Evolutionary conservation across 2,113 vertebrate genomes (phyloP).

Genomic region (Chloropsis hardwickii): DNA sequence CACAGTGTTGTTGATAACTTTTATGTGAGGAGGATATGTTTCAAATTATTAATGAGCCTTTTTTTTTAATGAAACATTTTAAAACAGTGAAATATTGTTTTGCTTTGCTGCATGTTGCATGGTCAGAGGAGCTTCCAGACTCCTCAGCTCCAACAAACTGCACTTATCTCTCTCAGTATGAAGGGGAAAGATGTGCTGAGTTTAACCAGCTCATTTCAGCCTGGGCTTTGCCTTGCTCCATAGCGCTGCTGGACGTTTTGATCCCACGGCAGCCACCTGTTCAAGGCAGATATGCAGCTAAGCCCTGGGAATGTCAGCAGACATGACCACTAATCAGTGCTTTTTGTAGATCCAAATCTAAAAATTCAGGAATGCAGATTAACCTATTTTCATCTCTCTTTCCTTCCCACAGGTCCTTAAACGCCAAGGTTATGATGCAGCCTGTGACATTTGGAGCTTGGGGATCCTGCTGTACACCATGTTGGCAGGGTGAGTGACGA

Average conservation of each 20-base stretch:
- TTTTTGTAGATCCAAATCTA: neutral
- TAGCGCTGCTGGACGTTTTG: neutral
- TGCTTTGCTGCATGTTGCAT: neutral
- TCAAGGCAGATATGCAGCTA: neutral
- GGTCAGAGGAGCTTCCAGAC: neutral
- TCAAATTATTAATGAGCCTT: neutral
- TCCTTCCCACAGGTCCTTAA: constrained; percentile 81
- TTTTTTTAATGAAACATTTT: neutral
- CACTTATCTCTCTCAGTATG: neutral
- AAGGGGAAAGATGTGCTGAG: neutral
- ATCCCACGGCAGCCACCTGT: neutral
- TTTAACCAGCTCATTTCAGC: neutral
- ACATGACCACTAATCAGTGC: neutral
- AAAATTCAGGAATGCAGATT: neutral
- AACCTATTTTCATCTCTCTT: neutral
- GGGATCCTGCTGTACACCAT: constrained; percentile 94
- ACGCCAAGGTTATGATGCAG: constrained; percentile 93
- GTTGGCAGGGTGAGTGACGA: constrained; percentile 83
- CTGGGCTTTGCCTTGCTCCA: neutral
- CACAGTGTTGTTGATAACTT: neutral
- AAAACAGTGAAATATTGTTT: neutral
- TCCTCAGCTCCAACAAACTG: neutral
- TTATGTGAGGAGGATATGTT: neutral
- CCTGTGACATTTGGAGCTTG: constrained; percentile 94
- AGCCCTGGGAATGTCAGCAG: neutral